Evolutionary conservation across 2,797 vertebrate genomes (phyloP).

Genomic region (Coranthus polyacanthus): DNA sequence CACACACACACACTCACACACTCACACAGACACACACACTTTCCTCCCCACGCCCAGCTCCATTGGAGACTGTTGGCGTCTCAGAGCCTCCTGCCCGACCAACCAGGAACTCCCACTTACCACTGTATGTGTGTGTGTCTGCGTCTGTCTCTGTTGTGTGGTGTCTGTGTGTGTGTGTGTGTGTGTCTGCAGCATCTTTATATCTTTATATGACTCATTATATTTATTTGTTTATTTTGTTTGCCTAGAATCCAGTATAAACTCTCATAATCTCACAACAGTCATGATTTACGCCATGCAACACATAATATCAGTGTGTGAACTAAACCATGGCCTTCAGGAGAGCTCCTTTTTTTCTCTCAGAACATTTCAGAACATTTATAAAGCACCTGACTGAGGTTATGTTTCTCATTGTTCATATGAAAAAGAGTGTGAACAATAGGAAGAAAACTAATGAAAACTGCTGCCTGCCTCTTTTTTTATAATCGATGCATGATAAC

Average conservation of each 20-base stretch:
- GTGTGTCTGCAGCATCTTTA: constrained; percentile 1
- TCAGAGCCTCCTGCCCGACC: constrained; percentile 68
- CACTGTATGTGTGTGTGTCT: constrained; percentile 24
- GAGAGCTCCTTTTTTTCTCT: no score
- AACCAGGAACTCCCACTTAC: constrained; percentile 70
- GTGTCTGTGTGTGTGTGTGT: constrained; percentile 1
- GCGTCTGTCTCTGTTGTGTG: constrained; percentile 29
- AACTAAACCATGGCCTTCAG: no score
- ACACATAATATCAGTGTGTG: no score
- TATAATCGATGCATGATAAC: no score
- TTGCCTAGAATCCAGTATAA: not conserved
- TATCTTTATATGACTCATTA: constrained; percentile 2
- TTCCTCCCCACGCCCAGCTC: constrained; percentile 69
- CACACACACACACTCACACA: constrained; percentile 37
- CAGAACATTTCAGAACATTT: no score
- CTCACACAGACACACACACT: constrained; percentile 45
- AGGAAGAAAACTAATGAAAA: no score
- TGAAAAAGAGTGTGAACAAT: no score
- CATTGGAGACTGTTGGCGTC: constrained; percentile 75
- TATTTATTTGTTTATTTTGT: not conserved
- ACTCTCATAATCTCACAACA: no score
- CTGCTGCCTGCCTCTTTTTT: no score
- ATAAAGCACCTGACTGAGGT: no score
- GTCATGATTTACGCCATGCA: no score
- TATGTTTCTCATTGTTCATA: no score